phyloP scores from a whole-genome alignment of 2,113 vertebrate genomes.

The Geococcyx californianus region DNA sequence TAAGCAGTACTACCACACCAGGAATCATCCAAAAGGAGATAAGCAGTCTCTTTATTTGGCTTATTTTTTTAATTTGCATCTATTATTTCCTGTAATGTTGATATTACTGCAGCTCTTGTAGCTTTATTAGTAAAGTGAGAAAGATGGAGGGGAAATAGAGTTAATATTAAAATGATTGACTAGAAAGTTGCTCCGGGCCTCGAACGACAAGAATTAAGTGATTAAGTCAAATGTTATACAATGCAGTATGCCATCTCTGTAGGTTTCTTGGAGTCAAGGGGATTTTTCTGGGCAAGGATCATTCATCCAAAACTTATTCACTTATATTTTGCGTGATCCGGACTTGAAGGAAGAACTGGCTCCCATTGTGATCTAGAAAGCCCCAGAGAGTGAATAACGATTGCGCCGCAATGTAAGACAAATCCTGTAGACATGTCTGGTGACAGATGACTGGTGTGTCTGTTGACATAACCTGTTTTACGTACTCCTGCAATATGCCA shows the following conservation, averaged over 20 bases:
- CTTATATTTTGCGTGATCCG: not conserved
- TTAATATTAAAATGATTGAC: not conserved
- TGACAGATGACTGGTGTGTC: not conserved
- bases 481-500: not conserved
- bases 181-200: not conserved
- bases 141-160: not conserved
- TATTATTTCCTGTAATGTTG: not conserved
- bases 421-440: not conserved
- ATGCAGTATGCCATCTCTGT: not conserved
- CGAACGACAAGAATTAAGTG: not conserved
- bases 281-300: not conserved
- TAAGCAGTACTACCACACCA: not conserved
- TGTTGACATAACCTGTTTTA: not conserved
- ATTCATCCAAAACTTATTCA: not conserved
- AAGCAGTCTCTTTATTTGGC: not conserved
- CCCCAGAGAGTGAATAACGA: rapidly evolving
- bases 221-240: not conserved
- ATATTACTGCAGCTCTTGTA: not conserved
- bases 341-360: not conserved
- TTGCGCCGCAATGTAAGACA: not conserved
- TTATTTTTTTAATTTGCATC: not conserved
- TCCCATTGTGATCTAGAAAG: not conserved
- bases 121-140: not conserved
- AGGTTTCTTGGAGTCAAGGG: not conserved
- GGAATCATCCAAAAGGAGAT: not conserved